These are phyloP conservation scores for Oreochromis niloticus DNA, from an alignment of 2,113 vertebrate genomes.

Conservation along the genomic window DNA sequence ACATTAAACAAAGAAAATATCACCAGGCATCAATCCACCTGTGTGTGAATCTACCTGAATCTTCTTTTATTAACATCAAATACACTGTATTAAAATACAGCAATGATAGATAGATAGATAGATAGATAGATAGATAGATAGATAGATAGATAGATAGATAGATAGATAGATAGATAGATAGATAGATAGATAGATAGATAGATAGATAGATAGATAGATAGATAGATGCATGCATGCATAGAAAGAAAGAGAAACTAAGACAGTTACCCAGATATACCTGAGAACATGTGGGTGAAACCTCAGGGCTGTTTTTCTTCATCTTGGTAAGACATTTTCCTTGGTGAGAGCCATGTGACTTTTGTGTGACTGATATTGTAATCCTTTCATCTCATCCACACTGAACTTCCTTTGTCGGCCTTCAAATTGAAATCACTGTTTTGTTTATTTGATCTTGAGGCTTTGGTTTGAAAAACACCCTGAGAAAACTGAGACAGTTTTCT, in stretches of 20 bases:
- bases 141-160: neutral
- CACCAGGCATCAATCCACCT: neutral
- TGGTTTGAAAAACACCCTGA: neutral
- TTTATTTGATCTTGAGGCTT: neutral
- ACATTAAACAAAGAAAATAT: neutral
- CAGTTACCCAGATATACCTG: neutral
- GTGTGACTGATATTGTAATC: neutral
- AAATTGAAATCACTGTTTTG: neutral
- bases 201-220: neutral
- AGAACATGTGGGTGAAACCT: constrained; percentile 37
- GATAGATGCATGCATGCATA: neutral
- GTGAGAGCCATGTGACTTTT: neutral
- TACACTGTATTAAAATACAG: neutral
- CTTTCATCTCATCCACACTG: constrained; percentile 10
- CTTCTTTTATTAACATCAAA: neutral
- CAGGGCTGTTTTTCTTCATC: constrained; percentile 25
- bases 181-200: neutral
- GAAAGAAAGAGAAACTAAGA: neutral
- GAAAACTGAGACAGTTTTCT: neutral
- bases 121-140: neutral
- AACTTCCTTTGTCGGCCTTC: neutral
- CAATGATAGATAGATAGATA: too few relatives aligned
- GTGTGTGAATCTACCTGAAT: neutral
- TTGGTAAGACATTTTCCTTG: constrained; percentile 3
- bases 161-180: neutral